These are phyloP conservation scores for Heliconius sara DNA, from an alignment of 2,888 invertebrate genomes.

Conservation along the genomic window DNA sequence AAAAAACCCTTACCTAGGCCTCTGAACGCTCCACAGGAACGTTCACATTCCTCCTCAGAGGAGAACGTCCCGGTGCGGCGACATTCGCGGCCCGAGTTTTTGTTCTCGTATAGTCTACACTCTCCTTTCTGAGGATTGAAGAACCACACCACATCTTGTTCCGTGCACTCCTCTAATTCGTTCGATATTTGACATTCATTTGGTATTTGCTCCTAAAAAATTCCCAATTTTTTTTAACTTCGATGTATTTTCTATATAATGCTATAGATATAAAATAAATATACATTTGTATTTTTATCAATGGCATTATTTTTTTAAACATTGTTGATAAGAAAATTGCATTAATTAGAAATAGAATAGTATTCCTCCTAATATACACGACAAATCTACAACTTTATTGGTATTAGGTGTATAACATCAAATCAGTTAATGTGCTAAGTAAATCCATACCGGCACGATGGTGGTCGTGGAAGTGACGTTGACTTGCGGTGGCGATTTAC, in stretches of 20 bases:
- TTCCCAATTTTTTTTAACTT: neutral
- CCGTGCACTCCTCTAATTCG: slow-evolving; percentile 58
- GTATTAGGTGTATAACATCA: neutral
- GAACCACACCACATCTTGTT: slow-evolving; percentile 64
- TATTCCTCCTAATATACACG: neutral
- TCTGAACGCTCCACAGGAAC: slow-evolving; percentile 89
- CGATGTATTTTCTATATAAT: neutral
- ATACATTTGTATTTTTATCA: no score
- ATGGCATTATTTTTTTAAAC: no score
- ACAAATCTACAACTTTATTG: neutral
- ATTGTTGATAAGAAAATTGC: neutral
- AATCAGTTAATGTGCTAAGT: neutral
- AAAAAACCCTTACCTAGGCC: slow-evolving; percentile 85
- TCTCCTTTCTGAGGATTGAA: slow-evolving; percentile 71
- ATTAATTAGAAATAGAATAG: neutral
- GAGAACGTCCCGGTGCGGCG: slow-evolving; percentile 82
- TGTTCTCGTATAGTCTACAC: slow-evolving; percentile 61
- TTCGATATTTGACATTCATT: slow-evolving; percentile 56
- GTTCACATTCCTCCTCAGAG: slow-evolving; percentile 89
- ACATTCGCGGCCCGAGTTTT: slow-evolving; percentile 83
- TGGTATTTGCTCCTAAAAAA: slow-evolving; percentile 53
- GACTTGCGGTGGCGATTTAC: slow-evolving; percentile 60
- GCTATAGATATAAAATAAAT: no score
- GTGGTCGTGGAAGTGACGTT: slow-evolving; percentile 52
- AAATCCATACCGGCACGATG: slow-evolving; percentile 48